These are phyloP conservation scores for Halcyon leucocephala DNA, from an alignment of 2,797 vertebrate species.

Conservation along the genomic window DNA sequence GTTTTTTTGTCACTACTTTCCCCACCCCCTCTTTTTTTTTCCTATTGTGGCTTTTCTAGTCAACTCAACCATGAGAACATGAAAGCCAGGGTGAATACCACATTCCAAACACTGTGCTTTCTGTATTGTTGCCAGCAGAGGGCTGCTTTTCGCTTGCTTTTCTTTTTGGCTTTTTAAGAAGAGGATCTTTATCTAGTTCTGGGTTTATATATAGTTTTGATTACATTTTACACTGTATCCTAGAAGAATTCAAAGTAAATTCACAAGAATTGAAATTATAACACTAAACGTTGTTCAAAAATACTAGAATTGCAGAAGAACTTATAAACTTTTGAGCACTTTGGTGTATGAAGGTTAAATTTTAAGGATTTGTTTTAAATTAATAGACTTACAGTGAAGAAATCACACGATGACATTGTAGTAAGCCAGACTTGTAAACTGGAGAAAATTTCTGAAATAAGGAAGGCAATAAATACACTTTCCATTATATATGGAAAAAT, in stretches of 20 bases:
- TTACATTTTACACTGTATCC: not conserved
- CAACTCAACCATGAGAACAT: not conserved
- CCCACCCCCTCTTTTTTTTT: not conserved
- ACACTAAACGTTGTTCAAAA: not conserved
- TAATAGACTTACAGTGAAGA: not conserved
- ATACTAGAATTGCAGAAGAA: not conserved
- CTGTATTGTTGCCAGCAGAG: not conserved
- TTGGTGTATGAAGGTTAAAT: not conserved
- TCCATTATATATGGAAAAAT: not conserved
- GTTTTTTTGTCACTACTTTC: not conserved
- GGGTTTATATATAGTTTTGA: not conserved
- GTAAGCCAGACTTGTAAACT: not conserved
- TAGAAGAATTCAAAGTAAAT: not conserved
- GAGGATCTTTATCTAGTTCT: not conserved
- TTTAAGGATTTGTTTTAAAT: not conserved
- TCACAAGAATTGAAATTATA: not conserved
- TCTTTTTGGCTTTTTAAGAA: not conserved
- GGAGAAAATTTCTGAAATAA: not conserved
- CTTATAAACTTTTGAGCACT: not conserved
- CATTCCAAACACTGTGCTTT: not conserved
- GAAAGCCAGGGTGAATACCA: not conserved
- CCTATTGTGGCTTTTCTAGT: conserved; percentile 37
- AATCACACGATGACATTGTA: not conserved
- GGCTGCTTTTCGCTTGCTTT: not conserved
- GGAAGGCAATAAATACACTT: not conserved